Base-by-base conservation (phyloP, 2,113 vertebrate species). In the Cyprichromis sp. region DNA sequence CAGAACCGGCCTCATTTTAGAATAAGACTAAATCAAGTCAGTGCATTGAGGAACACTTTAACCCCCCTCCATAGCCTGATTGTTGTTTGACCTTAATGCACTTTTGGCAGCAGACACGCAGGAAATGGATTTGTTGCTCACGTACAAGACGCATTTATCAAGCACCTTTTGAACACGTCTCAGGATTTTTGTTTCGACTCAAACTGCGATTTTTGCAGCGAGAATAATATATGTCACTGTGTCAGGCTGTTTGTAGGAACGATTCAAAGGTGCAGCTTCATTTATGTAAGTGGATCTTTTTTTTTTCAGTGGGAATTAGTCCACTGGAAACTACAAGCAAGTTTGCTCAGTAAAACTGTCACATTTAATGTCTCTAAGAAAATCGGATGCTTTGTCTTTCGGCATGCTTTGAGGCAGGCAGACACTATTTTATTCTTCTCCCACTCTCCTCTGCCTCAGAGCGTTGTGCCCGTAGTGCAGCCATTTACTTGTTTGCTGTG, bases 21-120 rank as follows among this genome's bases (percentile, higher is more conserved):
- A 89, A 89, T 76, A 52, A 83, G 68, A 83, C 87, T 92, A 88
- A 89, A 93, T 92, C 91, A 91, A 85, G 79, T 88, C 86, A 9
- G 31, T 24, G 80, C 84, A 54, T 8, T 9, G 81, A 83, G 86
- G 36, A 57, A 85, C 79, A 24, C 84, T 87, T 80, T 38, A 84
- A 36, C 10, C 16, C 61, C 19, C 61, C 9, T 17, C 59, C 29
- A 9, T 17, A 80, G 76, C 12, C 80, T 73, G 34, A 84, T 86
- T 78, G 78, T 84, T 45, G 88, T 84, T 78, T 90, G 83, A 88
- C 92, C 91, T 84, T 5, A 21, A 73, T 47, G 81, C 40, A 26
- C 29, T 36, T 76, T 47, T 24, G 26, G 16, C 40, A 9, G 26
- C 53, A 78, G 24, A 50, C 71, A 78, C 45, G 1, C 24, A 3